These are phyloP conservation scores for Litocranius walleri DNA, from an alignment of 2,113 vertebrate genomes.

Conservation along the genomic window DNA sequence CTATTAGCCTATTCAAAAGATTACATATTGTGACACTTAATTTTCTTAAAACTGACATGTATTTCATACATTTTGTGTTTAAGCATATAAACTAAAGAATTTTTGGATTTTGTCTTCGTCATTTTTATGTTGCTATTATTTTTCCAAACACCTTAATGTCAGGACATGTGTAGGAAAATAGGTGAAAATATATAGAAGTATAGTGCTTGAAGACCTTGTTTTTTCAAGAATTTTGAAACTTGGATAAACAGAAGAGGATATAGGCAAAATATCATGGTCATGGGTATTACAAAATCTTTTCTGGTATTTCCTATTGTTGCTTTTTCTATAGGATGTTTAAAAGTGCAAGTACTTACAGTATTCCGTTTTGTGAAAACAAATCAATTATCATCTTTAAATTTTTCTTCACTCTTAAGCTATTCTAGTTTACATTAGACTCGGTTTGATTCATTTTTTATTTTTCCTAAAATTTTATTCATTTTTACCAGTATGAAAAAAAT, in stretches of 20 bases:
- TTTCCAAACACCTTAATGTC: not conserved
- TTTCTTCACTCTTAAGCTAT: not conserved
- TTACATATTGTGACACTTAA: slow-evolving; percentile 15
- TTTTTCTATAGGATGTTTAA: not conserved
- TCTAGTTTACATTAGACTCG: not conserved
- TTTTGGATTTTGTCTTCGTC: not conserved
- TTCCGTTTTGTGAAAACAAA: not conserved
- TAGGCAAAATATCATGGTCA: not conserved
- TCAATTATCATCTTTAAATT: not conserved
- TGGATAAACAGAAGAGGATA: not conserved
- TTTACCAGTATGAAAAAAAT: slow-evolving; percentile 7
- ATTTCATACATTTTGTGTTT: not conserved
- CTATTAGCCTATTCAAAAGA: slow-evolving; percentile 54
- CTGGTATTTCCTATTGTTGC: not conserved
- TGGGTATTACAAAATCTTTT: not conserved
- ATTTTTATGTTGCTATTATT: not conserved
- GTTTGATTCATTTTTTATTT: slow-evolving; percentile 29
- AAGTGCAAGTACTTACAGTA: not conserved
- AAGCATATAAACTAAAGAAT: not conserved
- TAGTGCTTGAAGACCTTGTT: not conserved
- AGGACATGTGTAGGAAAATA: not conserved
- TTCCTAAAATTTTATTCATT: slow-evolving; percentile 2
- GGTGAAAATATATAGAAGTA: not conserved
- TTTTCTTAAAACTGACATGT: slow-evolving; percentile 60
- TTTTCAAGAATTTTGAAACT: not conserved